Conservation (phyloP, 2,888 invertebrate species). For the Apodemia hepburni region DNA sequence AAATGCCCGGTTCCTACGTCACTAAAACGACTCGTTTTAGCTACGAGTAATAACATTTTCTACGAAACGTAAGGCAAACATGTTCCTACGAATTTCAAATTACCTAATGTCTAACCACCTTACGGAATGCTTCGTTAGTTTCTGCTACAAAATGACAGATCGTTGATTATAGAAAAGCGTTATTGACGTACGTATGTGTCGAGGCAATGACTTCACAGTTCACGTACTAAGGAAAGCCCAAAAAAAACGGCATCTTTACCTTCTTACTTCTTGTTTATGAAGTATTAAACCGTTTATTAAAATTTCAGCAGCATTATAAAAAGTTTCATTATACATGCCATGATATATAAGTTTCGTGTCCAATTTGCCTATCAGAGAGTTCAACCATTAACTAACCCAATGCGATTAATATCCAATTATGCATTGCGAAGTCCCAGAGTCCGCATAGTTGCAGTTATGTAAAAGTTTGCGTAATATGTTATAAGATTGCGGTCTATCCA, state of each 20-base stretch:
- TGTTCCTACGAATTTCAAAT: no score
- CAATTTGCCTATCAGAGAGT: constrained; percentile 15
- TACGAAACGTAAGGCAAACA: no score
- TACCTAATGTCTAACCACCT: no score
- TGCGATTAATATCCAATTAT: constrained; percentile 41
- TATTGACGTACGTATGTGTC: background rate
- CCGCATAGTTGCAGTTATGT: constrained; percentile 31
- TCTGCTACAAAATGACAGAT: no score
- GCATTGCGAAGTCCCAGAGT: constrained; percentile 39
- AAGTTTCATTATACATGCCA: background rate
- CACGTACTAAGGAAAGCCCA: background rate
- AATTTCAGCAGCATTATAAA: background rate
- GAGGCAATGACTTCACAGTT: background rate
- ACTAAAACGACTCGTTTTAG: no score
- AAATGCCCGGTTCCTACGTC: no score
- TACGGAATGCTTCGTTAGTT: no score
- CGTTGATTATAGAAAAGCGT: no score
- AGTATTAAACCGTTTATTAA: background rate
- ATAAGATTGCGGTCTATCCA: constrained; percentile 33
- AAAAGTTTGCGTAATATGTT: constrained; percentile 36
- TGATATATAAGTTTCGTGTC: constrained; percentile 18
- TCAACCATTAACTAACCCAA: constrained; percentile 21
- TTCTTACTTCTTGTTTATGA: background rate
- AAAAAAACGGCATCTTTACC: background rate
- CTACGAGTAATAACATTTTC: no score